Evolutionary conservation across 2,888 invertebrate species (phyloP).

Genomic region (Hybos culiciformis): DNA sequence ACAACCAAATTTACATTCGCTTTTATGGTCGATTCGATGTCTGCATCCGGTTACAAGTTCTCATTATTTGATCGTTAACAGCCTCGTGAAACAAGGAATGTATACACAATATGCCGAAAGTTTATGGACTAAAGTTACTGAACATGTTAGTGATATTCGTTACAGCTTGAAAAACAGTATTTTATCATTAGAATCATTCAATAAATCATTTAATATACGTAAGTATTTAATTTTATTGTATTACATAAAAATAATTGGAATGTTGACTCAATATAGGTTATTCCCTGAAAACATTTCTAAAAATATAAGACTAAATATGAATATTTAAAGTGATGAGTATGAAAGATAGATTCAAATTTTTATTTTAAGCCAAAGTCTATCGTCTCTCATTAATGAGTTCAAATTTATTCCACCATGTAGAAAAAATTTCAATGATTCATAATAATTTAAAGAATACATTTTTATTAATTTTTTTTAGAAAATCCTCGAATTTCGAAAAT

Average conservation of each 20-base stretch:
- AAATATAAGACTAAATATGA: too few species aligned
- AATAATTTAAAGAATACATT: too few species aligned
- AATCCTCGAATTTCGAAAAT: constrained; percentile 32
- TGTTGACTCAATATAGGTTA: too few species aligned
- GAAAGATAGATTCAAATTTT: too few species aligned
- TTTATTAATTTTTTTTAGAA: constrained; percentile 14
- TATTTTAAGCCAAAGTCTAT: too few species aligned
- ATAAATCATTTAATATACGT: constrained; percentile 28
- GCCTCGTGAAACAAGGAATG: constrained; percentile 79
- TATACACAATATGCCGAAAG: constrained; percentile 55
- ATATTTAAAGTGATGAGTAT: too few species aligned
- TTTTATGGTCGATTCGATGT: constrained; percentile 80
- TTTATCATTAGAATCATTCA: constrained; percentile 30
- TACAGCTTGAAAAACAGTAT: constrained; percentile 31
- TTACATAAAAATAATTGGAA: too few species aligned
- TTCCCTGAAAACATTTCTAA: too few species aligned
- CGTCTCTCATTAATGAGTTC: too few species aligned
- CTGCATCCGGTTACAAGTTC: constrained; percentile 68
- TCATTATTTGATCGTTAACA: constrained; percentile 77
- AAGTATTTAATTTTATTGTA: constrained; percentile 13
- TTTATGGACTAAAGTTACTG: constrained; percentile 32
- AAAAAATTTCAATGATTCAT: too few species aligned
- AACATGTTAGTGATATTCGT: constrained; percentile 30
- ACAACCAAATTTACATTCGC: constrained; percentile 62
- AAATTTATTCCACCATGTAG: too few species aligned